These are phyloP conservation scores for Sebastes vulpes DNA, from an alignment of 2,797 vertebrate species.

Conservation along the genomic window DNA sequence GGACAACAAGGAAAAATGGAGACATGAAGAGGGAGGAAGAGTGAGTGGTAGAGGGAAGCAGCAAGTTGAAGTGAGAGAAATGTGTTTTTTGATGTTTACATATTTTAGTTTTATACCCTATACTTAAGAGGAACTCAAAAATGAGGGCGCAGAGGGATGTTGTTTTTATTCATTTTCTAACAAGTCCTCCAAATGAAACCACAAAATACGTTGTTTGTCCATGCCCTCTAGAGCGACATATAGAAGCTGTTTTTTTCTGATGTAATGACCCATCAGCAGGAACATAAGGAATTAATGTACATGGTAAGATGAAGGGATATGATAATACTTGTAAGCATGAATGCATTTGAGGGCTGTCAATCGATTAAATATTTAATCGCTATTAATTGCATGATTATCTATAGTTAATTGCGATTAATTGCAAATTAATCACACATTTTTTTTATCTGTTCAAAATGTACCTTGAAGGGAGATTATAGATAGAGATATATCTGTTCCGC, in stretches of 20 bases:
- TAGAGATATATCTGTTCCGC: no score
- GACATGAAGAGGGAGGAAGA: background rate
- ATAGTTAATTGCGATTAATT: no score
- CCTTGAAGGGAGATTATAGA: no score
- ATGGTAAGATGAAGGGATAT: background rate
- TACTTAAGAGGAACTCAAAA: background rate
- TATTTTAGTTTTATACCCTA: background rate
- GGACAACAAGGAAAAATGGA: background rate
- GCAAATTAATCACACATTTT: no score
- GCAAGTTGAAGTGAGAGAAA: background rate
- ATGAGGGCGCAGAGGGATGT: background rate
- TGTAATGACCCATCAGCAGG: accelerated
- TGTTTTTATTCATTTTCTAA: background rate
- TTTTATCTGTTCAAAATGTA: no score
- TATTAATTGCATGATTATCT: no score
- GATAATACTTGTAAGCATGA: background rate
- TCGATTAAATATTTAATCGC: no score
- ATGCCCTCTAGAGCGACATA: no score
- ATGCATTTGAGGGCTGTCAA: background rate
- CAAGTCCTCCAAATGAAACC: background rate
- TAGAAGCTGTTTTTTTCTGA: no score
- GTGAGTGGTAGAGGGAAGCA: background rate
- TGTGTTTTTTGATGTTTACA: background rate
- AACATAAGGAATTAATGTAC: background rate
- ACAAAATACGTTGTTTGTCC: background rate